Conservation (phyloP, 2,797 vertebrate species). For the Nasua narica region DNA sequence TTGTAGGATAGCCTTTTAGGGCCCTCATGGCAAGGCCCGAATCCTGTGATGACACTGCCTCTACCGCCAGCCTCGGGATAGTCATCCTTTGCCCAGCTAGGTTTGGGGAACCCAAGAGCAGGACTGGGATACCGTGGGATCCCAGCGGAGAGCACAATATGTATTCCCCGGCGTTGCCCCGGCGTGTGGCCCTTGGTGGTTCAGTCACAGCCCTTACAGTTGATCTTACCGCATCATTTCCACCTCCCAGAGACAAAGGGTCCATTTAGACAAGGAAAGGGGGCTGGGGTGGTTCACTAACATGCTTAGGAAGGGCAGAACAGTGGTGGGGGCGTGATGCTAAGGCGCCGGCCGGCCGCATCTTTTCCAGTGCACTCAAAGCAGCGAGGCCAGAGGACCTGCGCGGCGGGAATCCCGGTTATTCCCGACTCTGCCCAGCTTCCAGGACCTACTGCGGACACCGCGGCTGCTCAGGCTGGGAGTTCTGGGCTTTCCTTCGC, state of each 20-base stretch:
- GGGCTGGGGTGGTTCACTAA: background rate
- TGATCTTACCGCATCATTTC: background rate
- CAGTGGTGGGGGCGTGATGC: rapidly evolving
- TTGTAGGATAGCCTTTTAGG: background rate
- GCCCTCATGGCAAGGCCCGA: background rate
- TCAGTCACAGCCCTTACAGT: background rate
- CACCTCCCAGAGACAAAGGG: background rate
- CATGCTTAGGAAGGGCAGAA: no score
- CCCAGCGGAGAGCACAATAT: rapidly evolving
- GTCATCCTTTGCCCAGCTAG: background rate
- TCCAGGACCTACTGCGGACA: background rate
- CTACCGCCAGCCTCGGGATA: rapidly evolving
- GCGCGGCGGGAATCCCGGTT: background rate
- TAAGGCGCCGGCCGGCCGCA: background rate
- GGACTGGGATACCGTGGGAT: background rate
- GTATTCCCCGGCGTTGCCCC: no score
- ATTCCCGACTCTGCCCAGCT: background rate
- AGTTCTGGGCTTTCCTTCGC: background rate
- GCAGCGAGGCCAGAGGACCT: background rate
- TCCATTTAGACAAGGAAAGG: background rate
- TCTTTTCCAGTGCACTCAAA: background rate
- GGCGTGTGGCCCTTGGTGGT: rapidly evolving
- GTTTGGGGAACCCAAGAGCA: background rate
- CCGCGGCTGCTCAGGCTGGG: background rate
- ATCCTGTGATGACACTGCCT: background rate